These are phyloP conservation scores for Neolamprologus sp. DNA, from an alignment of 2,113 vertebrate species.

Conservation along the genomic window DNA sequence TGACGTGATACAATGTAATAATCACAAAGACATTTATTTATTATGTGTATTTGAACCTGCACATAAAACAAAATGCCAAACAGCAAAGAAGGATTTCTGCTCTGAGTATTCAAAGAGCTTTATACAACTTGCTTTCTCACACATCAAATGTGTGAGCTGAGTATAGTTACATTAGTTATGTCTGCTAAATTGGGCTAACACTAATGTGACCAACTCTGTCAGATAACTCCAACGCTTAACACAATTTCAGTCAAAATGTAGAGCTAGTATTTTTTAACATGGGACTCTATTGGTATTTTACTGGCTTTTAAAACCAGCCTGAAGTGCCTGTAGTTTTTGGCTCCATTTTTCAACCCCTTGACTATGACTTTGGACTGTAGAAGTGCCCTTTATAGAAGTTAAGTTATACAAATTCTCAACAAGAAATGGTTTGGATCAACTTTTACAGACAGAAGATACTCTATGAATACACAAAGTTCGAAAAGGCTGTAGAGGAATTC, in stretches of 20 bases:
- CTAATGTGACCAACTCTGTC: neutral
- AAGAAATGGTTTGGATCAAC: neutral
- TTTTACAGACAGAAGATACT: neutral
- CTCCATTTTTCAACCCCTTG: neutral
- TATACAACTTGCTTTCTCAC: neutral
- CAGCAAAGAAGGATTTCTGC: rapidly evolving
- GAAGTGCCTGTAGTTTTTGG: neutral
- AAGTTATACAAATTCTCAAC: neutral
- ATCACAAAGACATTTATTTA: neutral
- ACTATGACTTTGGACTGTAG: neutral
- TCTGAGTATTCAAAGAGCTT: neutral
- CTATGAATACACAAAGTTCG: neutral
- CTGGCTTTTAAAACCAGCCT: neutral
- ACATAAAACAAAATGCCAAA: neutral
- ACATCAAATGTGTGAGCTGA: neutral
- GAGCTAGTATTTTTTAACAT: neutral
- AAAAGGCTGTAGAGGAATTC: neutral
- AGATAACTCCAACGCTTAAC: neutral
- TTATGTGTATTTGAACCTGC: neutral
- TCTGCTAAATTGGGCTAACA: neutral
- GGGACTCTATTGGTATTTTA: neutral
- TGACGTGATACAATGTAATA: neutral
- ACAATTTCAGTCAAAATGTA: neutral
- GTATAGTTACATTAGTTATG: neutral
- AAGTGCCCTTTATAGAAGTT: neutral